Evolutionary conservation across 2,888 invertebrate species (phyloP), one percentile per base, ranked within the genome.

Genomic region (Eremobia ochroleuca): DNA sequence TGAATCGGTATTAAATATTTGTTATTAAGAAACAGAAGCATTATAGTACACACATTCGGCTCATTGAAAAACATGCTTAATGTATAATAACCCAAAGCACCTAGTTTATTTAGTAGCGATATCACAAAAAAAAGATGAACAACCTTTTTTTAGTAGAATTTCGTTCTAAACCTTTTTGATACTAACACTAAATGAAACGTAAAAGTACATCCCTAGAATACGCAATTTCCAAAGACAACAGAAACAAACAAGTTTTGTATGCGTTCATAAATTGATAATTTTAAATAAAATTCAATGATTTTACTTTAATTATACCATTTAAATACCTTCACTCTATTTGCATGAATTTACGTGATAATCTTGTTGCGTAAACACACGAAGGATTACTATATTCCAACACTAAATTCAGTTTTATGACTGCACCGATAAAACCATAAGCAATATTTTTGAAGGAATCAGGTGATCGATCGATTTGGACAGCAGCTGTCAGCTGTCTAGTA

Each of bases 161-260:
- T 28, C 0, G 0, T 4, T 37, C 4, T 0, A 13, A 28, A 6
- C 4, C 6, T 6, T 5, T 8, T 15, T 21, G 1, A 25, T 34
- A 55, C 6, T 40, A 52, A 8, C 4, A 67, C 66, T 40, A 76
- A 76, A 46, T 1, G 2, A 18, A 2, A 6, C 6, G 4, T 0
- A 4, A 21, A 13, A 25, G 9, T 0, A 1, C 82, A 82, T 40
- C 77, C 49, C 61, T 82, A 72, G 13, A 62, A 79, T 18, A 79
- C 79, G 82, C 87, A 87, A 82, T 85, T 68, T 80, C 77, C 86
- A 87, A 15, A 86, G 83, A 87, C 77, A 87, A 66, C n/a, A 43
- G 31, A 58, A 59, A 11, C 34, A 31, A 34, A 55, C 9, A 70
- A 55, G 34, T 37, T 52, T 58, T 15, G 21, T 34, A 37, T 52